phyloP scores from a whole-genome alignment of 1,140 invertebrate species.

The Drosophila nigrodunni region DNA sequence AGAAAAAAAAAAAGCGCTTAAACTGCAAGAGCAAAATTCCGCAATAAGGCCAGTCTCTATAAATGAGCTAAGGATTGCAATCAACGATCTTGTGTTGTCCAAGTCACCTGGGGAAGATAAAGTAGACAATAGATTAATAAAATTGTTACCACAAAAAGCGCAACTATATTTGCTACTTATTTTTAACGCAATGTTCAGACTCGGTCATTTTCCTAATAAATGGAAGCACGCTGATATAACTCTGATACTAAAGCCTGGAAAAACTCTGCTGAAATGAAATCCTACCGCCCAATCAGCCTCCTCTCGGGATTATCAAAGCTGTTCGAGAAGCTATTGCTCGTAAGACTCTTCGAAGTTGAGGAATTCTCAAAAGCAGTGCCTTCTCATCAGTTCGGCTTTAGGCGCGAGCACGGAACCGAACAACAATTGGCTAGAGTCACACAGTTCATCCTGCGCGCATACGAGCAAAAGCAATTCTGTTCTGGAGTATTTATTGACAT shows the following conservation, averaged over 20 bases:
- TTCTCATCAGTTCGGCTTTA: neutral
- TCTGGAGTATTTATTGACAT: conserved; percentile 39
- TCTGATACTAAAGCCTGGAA: conserved; percentile 18
- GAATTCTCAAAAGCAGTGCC: conserved; percentile 12
- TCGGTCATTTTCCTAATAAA: neutral
- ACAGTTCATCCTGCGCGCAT: too few relatives aligned
- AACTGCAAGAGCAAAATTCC: too few relatives aligned
- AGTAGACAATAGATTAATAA: conserved; percentile 12
- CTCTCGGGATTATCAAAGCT: conserved; percentile 12
- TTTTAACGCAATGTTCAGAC: conserved; percentile 4
- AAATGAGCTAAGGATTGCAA: neutral
- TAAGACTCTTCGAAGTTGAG: neutral
- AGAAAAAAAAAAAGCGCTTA: too few relatives aligned
- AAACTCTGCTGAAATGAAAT: neutral
- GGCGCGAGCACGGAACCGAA: too few relatives aligned
- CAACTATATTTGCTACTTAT: neutral
- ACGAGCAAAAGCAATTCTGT: neutral
- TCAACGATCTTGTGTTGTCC: neutral
- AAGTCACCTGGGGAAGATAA: conserved; percentile 23
- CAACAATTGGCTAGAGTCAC: too few relatives aligned
- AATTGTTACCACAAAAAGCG: conserved; percentile 1
- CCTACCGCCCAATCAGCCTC: conserved; percentile 26
- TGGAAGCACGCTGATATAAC: conserved; percentile 24
- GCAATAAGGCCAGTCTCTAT: too few relatives aligned
- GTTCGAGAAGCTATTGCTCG: conserved; percentile 10